Percentiles rank a stretch among this genome's conserved stretches.
These are phyloP conservation scores for Merluccius polli DNA, from an alignment of 2,797 vertebrate species.

Conservation along the genomic window DNA sequence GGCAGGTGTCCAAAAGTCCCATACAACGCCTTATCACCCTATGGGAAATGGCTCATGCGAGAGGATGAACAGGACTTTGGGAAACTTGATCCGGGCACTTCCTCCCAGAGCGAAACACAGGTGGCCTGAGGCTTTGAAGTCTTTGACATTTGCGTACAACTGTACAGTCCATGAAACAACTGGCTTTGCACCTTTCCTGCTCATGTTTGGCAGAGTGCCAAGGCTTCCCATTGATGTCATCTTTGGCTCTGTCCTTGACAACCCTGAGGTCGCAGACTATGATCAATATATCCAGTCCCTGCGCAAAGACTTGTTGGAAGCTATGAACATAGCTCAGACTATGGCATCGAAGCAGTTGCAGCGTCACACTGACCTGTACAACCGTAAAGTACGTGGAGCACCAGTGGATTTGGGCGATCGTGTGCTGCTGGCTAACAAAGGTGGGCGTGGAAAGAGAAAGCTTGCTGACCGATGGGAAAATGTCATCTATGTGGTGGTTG, in stretches of 20 bases:
- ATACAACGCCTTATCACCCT: no score
- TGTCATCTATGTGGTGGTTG: background rate
- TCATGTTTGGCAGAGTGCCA: no score
- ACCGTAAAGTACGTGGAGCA: conserved; percentile 5
- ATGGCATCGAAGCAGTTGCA: conserved; percentile 10
- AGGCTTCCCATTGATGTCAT: conserved; percentile 18
- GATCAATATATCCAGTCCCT: conserved; percentile 18
- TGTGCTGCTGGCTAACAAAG: conserved; percentile 20
- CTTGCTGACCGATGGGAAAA: conserved; percentile 17
- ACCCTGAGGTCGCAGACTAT: conserved; percentile 14
- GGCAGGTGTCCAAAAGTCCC: conserved; percentile 14
- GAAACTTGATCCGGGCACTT: conserved; percentile 2
- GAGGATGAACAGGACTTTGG: conserved; percentile 6
- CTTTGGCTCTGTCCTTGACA: conserved; percentile 17
- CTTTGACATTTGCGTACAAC: conserved; percentile 23
- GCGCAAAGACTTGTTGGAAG: conserved; percentile 7
- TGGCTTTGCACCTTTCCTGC: conserved; percentile 24
- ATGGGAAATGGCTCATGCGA: background rate
- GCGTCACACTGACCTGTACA: conserved; percentile 14
- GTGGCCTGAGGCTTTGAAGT: conserved; percentile 16
- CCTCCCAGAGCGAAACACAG: background rate
- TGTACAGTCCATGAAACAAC: conserved; percentile 22
- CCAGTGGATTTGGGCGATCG: conserved; percentile 8
- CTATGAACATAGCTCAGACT: conserved; percentile 9
- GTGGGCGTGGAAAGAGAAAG: conserved; percentile 4